Evolutionary conservation across 2,113 vertebrate species (phyloP), one percentile per base, ranked within the genome.

Genomic region (Benitochromis conjunctus): DNA sequence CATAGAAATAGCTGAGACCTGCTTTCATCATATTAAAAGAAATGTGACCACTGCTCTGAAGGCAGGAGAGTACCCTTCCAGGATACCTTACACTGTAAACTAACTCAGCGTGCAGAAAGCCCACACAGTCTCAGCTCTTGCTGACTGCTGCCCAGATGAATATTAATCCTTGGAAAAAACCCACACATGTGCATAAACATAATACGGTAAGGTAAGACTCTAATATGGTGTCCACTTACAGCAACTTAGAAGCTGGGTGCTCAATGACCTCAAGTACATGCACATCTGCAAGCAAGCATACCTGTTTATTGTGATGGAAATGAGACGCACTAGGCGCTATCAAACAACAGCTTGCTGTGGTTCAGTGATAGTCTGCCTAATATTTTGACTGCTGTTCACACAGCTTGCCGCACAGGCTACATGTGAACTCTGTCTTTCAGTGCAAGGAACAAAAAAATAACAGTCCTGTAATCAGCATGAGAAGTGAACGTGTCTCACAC

Each of bases 131-230:
- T 82, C 31, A 82, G 79, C 5, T 21, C 36, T 21, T 24, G 55
- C 62, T n/a, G 82, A 62, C 82, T 78, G 69, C 62, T 29, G 21
- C 43, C 29, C 80, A 80, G 84, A 91, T 92, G 41, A 94, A 90
- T 89, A 92, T 93, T 90, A 94, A 94, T 90, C 81, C 79, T 82
- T 89, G 87, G 92, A 86, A 89, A 87, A 89, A 91, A 64, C 76
- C 41, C 54, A 53, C 53, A 55, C 87, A 91, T 83, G 34, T 88
- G 86, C 83, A 86, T 64, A 54, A 88, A 86, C 82, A 64, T 64
- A 88, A 90, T 85, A 90, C 36, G 16, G 85, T 86, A 89, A 92
- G 81, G 66, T 77, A 80, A 86, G 24, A 56, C 64, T 84, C 48
- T 60, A n/a, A 74, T 58, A 71, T 18, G 14, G 88, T 60, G 79